These are phyloP conservation scores for Gambusia affinis DNA, from an alignment of 2,113 vertebrate species.

Conservation along the genomic window DNA sequence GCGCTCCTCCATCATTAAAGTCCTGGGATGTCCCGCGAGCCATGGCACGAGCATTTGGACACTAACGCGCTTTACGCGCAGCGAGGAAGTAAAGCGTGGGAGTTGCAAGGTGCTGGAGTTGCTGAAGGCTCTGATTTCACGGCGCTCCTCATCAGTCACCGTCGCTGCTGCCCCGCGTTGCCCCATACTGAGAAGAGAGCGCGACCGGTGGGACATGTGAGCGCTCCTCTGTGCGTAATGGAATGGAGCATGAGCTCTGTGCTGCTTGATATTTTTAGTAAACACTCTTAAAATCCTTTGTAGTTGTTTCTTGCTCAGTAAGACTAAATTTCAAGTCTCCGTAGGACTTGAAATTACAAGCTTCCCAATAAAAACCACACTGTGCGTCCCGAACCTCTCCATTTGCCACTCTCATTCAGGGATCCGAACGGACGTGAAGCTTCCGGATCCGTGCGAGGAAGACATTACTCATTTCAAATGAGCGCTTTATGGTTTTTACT, in stretches of 20 bases:
- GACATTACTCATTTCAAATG: background rate
- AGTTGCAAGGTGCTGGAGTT: slow-evolving; percentile 4
- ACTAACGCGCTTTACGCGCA: background rate
- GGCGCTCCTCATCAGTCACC: slow-evolving; percentile 16
- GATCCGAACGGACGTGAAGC: background rate
- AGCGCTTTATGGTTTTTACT: background rate
- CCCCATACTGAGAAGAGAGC: slow-evolving; percentile 35
- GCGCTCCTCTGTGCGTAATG: slow-evolving; percentile 62
- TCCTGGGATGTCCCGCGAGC: slow-evolving; percentile 2
- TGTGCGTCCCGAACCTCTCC: background rate
- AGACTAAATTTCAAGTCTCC: background rate
- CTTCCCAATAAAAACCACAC: slow-evolving; percentile 1
- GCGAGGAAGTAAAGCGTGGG: background rate
- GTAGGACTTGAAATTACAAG: background rate
- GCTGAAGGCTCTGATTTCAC: slow-evolving; percentile 21
- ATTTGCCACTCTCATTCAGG: background rate
- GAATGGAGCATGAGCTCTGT: slow-evolving; percentile 7
- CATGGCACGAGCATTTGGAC: background rate
- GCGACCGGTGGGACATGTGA: slow-evolving; percentile 31
- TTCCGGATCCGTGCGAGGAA: background rate
- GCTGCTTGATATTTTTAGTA: background rate
- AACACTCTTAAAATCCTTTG: background rate
- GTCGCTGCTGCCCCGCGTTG: slow-evolving; percentile 15
- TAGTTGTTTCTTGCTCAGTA: background rate
- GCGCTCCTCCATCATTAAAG: slow-evolving; percentile 16